phyloP scores from a whole-genome alignment of 2,113 vertebrate species.

The Cebus imitator region DNA sequence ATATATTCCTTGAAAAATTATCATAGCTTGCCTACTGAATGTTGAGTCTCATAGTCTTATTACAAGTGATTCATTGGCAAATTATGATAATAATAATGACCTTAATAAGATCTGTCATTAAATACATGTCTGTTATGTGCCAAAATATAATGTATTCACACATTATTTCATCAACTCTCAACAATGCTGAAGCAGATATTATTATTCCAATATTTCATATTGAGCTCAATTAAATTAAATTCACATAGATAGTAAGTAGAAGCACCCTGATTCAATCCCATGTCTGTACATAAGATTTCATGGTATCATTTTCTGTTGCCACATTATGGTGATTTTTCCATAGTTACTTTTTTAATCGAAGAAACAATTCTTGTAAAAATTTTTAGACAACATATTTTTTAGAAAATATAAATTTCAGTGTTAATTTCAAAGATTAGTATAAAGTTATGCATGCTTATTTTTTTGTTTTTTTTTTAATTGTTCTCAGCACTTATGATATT shows the following conservation, averaged over 20 bases:
- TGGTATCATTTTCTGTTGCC: not conserved
- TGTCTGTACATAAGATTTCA: too few relatives aligned
- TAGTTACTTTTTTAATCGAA: not conserved
- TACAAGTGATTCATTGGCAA: slow-evolving; percentile 42
- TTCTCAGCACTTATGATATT: not conserved
- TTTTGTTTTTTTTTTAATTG: not conserved
- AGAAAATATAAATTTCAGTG: not conserved
- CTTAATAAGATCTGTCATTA: slow-evolving; percentile 32
- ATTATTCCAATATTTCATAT: not conserved
- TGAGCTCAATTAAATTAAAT: not conserved
- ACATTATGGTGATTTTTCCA: not conserved
- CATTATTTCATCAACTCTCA: not conserved
- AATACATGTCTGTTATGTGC: slow-evolving; percentile 18
- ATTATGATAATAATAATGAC: slow-evolving; percentile 41
- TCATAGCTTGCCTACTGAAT: not conserved
- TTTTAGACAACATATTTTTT: not conserved
- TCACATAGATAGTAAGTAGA: not conserved
- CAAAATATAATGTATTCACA: slow-evolving; percentile 35
- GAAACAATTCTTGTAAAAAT: not conserved
- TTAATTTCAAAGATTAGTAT: not conserved
- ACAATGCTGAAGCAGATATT: not conserved
- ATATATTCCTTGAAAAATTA: slow-evolving; percentile 8
- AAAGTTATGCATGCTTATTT: not conserved
- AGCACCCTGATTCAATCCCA: not conserved
- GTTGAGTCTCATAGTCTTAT: not conserved